These are phyloP conservation scores for Dasyornis broadbenti DNA, from an alignment of 2,113 vertebrate genomes.

Conservation along the genomic window DNA sequence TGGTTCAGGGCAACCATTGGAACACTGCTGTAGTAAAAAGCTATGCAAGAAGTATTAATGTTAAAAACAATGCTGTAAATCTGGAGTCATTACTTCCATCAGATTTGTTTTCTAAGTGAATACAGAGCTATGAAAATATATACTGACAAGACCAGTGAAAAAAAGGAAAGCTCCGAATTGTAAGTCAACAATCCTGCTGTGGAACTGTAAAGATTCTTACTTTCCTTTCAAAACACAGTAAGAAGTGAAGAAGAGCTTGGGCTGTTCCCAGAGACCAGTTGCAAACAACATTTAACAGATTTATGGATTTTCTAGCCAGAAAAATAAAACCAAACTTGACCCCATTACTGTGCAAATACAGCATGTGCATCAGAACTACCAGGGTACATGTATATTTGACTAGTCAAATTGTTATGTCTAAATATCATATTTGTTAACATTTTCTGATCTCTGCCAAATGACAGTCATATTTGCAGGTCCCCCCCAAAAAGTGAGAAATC, in stretches of 20 bases:
- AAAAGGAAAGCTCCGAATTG: neutral
- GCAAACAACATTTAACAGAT: neutral
- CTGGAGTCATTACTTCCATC: neutral
- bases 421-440: neutral
- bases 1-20: neutral
- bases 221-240: neutral
- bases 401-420: neutral
- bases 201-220: neutral
- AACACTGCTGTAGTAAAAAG: neutral
- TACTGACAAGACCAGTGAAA: neutral
- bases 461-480: neutral
- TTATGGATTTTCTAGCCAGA: neutral
- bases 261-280: neutral
- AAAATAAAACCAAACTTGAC: neutral
- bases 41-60: neutral
- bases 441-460: neutral
- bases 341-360: neutral
- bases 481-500: neutral
- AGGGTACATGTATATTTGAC: neutral
- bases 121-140: neutral
- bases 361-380: neutral
- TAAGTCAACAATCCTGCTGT: neutral
- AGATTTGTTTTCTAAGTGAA: neutral
- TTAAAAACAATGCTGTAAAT: neutral
- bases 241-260: neutral